Evolutionary conservation across 2,888 invertebrate genomes (phyloP).

Genomic region (Ecdyonurus torrentis): DNA sequence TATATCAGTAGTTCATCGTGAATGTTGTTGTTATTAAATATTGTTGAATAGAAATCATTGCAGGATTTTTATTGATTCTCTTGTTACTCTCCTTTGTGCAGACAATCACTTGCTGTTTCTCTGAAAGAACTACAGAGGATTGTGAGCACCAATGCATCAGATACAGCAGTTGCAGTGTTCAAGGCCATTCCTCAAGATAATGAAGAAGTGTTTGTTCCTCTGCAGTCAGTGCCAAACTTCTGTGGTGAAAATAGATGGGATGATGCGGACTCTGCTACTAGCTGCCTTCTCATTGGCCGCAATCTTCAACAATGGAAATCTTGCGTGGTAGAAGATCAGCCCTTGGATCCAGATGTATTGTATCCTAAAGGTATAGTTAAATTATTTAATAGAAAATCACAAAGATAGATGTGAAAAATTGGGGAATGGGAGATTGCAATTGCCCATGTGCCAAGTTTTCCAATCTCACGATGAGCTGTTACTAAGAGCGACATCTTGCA

Average conservation of each 20-base stretch:
- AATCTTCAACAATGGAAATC: slow-evolving; percentile 45
- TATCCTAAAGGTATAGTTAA: slow-evolving; percentile 28
- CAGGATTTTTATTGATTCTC: no score
- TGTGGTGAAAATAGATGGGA: not conserved
- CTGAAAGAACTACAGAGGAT: slow-evolving; percentile 32
- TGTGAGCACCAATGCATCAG: slow-evolving; percentile 27
- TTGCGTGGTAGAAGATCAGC: slow-evolving; percentile 24
- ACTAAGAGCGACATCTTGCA: no score
- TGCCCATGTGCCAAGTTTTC: no score
- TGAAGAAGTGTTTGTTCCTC: slow-evolving; percentile 3
- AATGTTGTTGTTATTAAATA: no score
- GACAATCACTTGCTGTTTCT: slow-evolving; percentile 27
- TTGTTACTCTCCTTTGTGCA: no score
- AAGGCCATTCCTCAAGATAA: slow-evolving; percentile 21
- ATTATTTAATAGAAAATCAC: no score
- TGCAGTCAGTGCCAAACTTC: not conserved
- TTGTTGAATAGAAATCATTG: no score
- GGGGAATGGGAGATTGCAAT: no score
- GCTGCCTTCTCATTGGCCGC: slow-evolving; percentile 39
- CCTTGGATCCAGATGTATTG: slow-evolving; percentile 17
- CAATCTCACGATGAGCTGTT: no score
- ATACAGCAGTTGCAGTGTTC: slow-evolving; percentile 29
- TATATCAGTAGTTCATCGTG: no score
- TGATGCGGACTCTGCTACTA: slow-evolving; percentile 22
- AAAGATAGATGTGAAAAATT: no score